Conservation (phyloP, 2,113 vertebrate genomes). For the Archocentrus centrarchus region DNA sequence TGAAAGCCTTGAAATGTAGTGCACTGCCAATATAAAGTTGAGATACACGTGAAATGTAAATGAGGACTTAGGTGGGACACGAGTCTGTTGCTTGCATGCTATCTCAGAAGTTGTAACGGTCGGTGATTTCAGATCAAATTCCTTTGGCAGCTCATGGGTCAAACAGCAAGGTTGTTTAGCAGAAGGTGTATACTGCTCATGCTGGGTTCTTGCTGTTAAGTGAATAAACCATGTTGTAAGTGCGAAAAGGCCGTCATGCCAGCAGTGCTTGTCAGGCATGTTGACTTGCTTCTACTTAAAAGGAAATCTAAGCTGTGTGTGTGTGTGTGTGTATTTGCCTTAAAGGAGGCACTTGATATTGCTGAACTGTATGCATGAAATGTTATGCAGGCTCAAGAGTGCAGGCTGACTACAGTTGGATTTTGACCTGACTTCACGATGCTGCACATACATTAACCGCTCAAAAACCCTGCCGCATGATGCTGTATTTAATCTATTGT, state of each 20-base stretch:
- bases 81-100: not conserved
- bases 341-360: not conserved
- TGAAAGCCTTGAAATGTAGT: not conserved
- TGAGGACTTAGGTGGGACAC: not conserved
- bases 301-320: not conserved
- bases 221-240: not conserved
- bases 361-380: too few relatives aligned
- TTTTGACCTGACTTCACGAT: not conserved
- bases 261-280: not conserved
- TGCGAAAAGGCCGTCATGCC: not conserved
- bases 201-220: too few relatives aligned
- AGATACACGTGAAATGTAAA: slow-evolving; percentile 11
- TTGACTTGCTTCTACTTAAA: not conserved
- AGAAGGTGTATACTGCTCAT: not conserved
- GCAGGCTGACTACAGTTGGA: not conserved
- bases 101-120: not conserved
- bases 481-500: not conserved
- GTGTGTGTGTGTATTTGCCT: not conserved
- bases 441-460: not conserved
- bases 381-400: too few relatives aligned
- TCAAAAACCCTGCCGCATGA: not conserved
- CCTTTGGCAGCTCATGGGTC: not conserved
- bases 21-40: not conserved
- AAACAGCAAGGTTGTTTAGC: not conserved
- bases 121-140: not conserved